Evolutionary conservation across 1,140 invertebrate species (phyloP).

Genomic region (Latrodectus geometricus): DNA sequence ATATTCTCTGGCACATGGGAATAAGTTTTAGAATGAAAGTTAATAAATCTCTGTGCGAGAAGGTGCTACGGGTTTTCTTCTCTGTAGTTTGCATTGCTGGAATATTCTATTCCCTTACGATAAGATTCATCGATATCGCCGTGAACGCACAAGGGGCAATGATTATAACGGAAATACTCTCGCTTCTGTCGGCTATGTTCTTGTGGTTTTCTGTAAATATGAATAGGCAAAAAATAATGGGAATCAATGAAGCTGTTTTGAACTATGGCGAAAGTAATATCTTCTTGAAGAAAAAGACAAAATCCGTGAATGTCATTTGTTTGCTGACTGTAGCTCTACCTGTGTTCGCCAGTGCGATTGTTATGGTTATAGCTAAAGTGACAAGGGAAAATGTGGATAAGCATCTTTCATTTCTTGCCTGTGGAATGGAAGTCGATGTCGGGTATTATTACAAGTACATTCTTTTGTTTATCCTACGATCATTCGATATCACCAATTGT

Average conservation of each 20-base stretch:
- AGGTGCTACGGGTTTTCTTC: slow-evolving; percentile 2
- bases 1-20: slow-evolving; percentile 45
- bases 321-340: slow-evolving; percentile 28
- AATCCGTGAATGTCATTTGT: slow-evolving; percentile 1
- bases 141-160: slow-evolving; percentile 29
- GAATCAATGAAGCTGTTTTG: background rate
- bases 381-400: slow-evolving; percentile 17
- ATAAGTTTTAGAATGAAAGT: slow-evolving; percentile 17
- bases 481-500: slow-evolving; percentile 37
- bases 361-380: slow-evolving; percentile 27
- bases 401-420: slow-evolving; percentile 13
- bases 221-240: slow-evolving; percentile 13
- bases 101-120: slow-evolving; percentile 31
- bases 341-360: slow-evolving; percentile 10
- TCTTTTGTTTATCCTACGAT: slow-evolving; percentile 26
- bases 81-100: slow-evolving; percentile 13
- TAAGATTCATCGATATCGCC: slow-evolving; percentile 27
- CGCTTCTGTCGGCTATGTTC: slow-evolving; percentile 1
- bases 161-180: slow-evolving; percentile 34
- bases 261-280: background rate
- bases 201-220: slow-evolving; percentile 37
- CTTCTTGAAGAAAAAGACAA: slow-evolving; percentile 5
- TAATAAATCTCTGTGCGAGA: background rate
- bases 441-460: slow-evolving; percentile 37
- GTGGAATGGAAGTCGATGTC: slow-evolving; percentile 20